A percentile compares a stretch with the other conserved stretches of the same genome.
These are phyloP conservation scores for Delia radicum DNA, from an alignment of 1,140 invertebrate species.

Conservation along the genomic window DNA sequence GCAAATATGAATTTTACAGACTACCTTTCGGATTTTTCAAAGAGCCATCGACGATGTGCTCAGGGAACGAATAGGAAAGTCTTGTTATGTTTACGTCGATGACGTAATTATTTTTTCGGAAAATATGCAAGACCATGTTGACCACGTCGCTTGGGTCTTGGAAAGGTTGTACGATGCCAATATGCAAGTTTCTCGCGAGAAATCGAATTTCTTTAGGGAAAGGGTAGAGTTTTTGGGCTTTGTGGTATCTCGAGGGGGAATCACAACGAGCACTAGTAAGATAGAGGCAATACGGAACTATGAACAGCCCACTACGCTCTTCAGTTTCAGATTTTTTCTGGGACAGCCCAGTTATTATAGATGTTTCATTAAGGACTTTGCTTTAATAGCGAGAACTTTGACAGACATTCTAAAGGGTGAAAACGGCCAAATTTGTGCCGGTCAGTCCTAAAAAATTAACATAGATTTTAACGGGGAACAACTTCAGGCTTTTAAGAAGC, in stretches of 20 bases:
- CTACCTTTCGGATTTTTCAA: conserved; percentile 28
- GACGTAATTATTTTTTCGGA: conserved; percentile 31
- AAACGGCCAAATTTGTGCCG: conserved; percentile 23
- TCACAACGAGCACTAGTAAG: conserved; percentile 32
- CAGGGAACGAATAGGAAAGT: conserved; percentile 14
- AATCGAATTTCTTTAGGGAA: conserved; percentile 42
- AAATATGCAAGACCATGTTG: conserved; percentile 20
- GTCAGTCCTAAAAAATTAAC: conserved; percentile 13
- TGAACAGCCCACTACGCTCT: conserved; percentile 23
- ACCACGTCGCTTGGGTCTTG: neutral
- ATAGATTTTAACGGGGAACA: conserved; percentile 21
- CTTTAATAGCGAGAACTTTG: conserved; percentile 26
- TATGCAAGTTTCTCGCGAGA: conserved; percentile 25
- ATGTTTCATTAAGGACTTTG: conserved; percentile 30
- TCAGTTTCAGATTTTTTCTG: conserved; percentile 27
- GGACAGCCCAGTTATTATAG: conserved; percentile 30
- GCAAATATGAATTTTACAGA: conserved; percentile 35
- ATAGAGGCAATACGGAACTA: conserved; percentile 30
- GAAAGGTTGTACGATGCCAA: conserved; percentile 17
- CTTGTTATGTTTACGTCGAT: conserved; percentile 24
- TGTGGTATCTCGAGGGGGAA: conserved; percentile 24
- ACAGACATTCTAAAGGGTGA: conserved; percentile 21
- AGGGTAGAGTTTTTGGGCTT: conserved; percentile 32
- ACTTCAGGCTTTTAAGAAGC: conserved; percentile 46
- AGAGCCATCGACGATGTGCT: conserved; percentile 14